Evolutionary conservation across 2,888 invertebrate genomes (phyloP), one percentile per base, ranked within the genome.

Genomic region (Buathra laborator): DNA sequence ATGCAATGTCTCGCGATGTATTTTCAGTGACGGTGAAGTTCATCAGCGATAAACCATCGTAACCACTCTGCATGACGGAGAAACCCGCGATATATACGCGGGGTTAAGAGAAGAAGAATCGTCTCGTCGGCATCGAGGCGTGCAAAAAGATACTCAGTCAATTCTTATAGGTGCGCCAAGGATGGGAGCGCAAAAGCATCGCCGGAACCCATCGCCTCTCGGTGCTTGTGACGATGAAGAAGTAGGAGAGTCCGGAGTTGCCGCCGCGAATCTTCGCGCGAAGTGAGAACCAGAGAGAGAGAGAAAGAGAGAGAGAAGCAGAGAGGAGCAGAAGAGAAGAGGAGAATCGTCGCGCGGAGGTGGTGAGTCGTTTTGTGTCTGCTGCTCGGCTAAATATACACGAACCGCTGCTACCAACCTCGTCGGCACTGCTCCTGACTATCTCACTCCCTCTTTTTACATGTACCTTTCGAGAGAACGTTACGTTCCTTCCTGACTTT

Each of bases 281-380:
- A 62, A 16, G 32, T 32, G 12, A 72, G 56, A 48, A 59, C 14
- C 59, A 5, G 48, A 24, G 56, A 46, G 56, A 62, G n/a, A 56
- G 62, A 43, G 48, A 64, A 24, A 51, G 62, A 10, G 64, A 46
- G 24, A 75, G 53, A 24, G 29, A 48, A 51, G 62, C 44, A 79
- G 81, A 81, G 74, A 82, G 24, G 2, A 24, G 24, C 14, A 70
- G 48, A 24, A 75, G 53, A 24, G 37, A 48, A 56, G 62, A 48
- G 79, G 81, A 81, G 74, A 82, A 84, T 84, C 74, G 75, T 78
- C 81, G 79, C 81, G 89, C 88, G 90, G 90, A 89, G 91, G 90
- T 90, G 89, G 90, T 89, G 88, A 90, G 92, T 92, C 91, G 92
- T 92, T 92, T 92, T 92, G 92, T 92, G 92, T 92, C 92, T 92